Conservation (phyloP, 2,113 vertebrate genomes). For the Triplophysa dalaica region DNA sequence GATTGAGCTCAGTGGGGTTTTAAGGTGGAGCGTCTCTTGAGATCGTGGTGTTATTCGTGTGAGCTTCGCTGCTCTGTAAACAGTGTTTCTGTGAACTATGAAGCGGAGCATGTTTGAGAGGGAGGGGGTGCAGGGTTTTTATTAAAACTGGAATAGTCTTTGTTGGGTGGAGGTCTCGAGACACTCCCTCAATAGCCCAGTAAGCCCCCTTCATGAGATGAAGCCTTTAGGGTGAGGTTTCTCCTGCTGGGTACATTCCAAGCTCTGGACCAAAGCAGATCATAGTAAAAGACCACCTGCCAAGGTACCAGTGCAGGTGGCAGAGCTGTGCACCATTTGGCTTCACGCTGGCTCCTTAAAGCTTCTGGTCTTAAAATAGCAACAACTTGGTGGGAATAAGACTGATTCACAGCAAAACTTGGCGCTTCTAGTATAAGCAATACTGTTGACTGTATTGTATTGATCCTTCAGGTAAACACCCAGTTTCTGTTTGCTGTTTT, state of each 20-base stretch:
- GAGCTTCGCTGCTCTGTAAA: slow-evolving; percentile 19
- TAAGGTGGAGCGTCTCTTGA: slow-evolving; percentile 22
- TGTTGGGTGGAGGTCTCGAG: slow-evolving; percentile 17
- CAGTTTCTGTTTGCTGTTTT: background rate
- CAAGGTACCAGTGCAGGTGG: background rate
- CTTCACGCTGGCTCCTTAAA: background rate
- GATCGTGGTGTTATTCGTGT: slow-evolving; percentile 18
- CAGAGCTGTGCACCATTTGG: background rate
- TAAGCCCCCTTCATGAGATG: background rate
- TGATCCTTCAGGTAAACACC: background rate
- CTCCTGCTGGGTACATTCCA: background rate
- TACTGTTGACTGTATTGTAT: background rate
- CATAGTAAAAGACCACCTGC: background rate
- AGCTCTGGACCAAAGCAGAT: background rate
- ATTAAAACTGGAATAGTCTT: slow-evolving; percentile 13
- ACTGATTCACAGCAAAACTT: background rate
- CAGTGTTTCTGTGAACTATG: slow-evolving; percentile 7
- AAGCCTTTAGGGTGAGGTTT: background rate
- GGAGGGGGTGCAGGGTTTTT: background rate
- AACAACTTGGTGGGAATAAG: background rate
- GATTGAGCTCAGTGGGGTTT: slow-evolving; percentile 8
- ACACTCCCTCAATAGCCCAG: background rate
- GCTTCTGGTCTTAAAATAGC: background rate
- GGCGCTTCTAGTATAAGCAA: background rate
- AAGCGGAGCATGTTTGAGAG: slow-evolving; percentile 14